Conservation (phyloP, 2,113 vertebrate genomes). For the Gorilla gorilla region DNA sequence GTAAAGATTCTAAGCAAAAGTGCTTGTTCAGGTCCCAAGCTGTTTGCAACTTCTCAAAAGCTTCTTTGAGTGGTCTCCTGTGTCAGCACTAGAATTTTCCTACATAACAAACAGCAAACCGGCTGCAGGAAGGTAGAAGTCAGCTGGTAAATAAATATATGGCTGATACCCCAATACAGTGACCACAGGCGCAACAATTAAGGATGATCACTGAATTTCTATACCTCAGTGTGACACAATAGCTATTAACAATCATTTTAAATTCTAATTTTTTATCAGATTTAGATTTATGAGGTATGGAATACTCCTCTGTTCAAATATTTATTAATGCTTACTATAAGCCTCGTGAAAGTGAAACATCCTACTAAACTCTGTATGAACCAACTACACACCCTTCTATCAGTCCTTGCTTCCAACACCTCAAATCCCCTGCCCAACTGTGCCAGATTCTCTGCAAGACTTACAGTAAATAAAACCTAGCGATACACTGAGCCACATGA, state of each 20-base stretch:
- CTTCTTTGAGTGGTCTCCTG: background rate
- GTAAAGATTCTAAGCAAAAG: background rate
- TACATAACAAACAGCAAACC: background rate
- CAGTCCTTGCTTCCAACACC: background rate
- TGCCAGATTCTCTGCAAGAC: background rate
- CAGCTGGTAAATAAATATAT: background rate
- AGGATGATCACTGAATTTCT: background rate
- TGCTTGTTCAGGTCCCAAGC: background rate
- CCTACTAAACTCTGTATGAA: background rate
- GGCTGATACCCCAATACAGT: background rate
- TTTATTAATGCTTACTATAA: background rate
- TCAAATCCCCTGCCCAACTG: background rate
- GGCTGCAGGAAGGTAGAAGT: background rate
- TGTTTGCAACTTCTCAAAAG: background rate
- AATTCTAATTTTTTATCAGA: background rate
- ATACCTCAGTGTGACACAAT: background rate
- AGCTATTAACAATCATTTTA: background rate
- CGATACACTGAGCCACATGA: background rate
- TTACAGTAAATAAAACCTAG: background rate
- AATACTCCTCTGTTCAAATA: slow-evolving; percentile 9
- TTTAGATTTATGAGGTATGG: background rate
- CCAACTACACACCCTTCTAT: background rate
- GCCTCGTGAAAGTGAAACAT: background rate
- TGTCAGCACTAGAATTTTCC: background rate
- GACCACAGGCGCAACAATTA: background rate